Percentiles rank a stretch among this genome's conserved stretches.
phyloP scores from a whole-genome alignment of 2,797 vertebrate genomes.

The Acipenser ruthenus region DNA sequence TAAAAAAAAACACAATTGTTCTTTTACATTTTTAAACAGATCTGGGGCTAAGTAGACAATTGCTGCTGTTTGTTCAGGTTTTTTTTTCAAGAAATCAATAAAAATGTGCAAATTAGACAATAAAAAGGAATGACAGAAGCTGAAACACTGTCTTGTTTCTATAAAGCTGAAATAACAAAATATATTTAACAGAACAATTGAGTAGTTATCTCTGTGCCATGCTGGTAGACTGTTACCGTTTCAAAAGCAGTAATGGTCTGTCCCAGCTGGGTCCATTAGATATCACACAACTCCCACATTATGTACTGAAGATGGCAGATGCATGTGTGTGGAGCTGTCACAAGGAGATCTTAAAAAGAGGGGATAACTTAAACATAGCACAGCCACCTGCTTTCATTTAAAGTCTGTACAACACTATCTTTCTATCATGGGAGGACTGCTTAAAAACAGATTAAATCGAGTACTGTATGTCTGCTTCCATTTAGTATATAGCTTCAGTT shows the following conservation, averaged over 20 bases:
- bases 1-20: too few species aligned
- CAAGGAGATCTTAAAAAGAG: too few species aligned
- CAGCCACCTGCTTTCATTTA: constrained; percentile 11
- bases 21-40: too few species aligned
- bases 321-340: constrained; percentile 9
- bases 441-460: constrained; percentile 12
- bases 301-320: constrained; percentile 17
- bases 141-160: too few species aligned
- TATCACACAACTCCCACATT: constrained; percentile 31
- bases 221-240: constrained; percentile 40
- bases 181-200: constrained; percentile 9
- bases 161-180: too few species aligned
- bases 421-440: too few species aligned
- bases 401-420: constrained; percentile 1
- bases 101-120: too few species aligned
- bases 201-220: constrained; percentile 32
- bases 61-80: too few species aligned
- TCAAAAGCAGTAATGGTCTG: constrained; percentile 57
- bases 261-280: constrained; percentile 60
- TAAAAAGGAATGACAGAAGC: too few species aligned
- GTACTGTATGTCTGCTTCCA: not conserved
- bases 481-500: constrained; percentile 4
- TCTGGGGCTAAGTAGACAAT: too few species aligned
- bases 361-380: too few species aligned
- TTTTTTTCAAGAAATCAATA: too few species aligned